A percentile compares a stretch with the other conserved stretches of the same genome.
These are phyloP conservation scores for Pangasius macronema DNA, from an alignment of 2,797 vertebrate species.

Conservation along the genomic window DNA sequence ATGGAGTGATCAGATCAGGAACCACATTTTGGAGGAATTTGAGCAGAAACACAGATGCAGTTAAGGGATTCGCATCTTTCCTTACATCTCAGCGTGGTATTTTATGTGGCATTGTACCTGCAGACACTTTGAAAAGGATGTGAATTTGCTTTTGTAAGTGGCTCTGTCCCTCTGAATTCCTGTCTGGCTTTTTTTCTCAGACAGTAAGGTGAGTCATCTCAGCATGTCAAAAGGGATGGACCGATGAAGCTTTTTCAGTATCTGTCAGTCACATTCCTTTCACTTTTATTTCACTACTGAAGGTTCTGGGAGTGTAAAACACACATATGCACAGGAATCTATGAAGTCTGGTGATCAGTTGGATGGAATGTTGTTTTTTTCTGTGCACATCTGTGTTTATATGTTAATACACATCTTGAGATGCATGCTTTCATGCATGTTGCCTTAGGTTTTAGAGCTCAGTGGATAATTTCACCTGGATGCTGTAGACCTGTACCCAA, in stretches of 20 bases:
- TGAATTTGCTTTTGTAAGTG: not conserved
- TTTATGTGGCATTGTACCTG: not conserved
- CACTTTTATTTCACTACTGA: not conserved
- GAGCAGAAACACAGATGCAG: not conserved
- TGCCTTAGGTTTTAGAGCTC: not conserved
- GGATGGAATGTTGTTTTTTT: not conserved
- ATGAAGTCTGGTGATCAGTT: not conserved
- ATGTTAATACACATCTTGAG: not conserved
- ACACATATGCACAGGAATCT: not conserved
- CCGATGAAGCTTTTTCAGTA: slow-evolving; percentile 1
- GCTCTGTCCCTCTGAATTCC: not conserved
- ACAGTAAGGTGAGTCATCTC: slow-evolving; percentile 21
- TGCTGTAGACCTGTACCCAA: not conserved
- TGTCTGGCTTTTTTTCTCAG: slow-evolving; percentile 25
- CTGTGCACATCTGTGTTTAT: not conserved
- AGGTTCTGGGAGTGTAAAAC: slow-evolving; percentile 33
- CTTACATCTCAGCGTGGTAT: no score
- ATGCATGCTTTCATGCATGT: not conserved
- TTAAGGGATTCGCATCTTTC: not conserved
- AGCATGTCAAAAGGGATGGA: not conserved
- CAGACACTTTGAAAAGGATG: not conserved
- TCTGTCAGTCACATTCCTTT: slow-evolving; percentile 42
- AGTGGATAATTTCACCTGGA: not conserved
- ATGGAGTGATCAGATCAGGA: not conserved
- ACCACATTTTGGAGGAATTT: not conserved